Percentiles rank a stretch among this genome's conserved stretches.
Evolutionary conservation across 2,797 vertebrate genomes (phyloP).

Genomic region (Acrossocheilus fasciatus): DNA sequence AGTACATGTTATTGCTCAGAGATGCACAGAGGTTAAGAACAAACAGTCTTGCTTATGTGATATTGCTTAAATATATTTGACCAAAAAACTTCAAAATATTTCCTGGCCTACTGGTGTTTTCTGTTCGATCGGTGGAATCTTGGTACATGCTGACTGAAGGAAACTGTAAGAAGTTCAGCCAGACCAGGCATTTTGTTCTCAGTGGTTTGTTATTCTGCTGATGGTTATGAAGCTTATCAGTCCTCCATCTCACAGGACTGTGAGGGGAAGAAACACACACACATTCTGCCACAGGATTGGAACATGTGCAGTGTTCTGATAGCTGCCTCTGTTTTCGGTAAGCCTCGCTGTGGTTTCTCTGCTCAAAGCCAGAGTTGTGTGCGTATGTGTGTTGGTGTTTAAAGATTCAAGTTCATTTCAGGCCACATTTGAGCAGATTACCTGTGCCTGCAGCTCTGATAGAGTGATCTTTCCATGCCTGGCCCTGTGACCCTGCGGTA

Average conservation of each 20-base stretch:
- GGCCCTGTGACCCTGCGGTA: neutral
- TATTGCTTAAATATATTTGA: neutral
- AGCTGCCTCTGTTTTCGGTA: slow-evolving; percentile 35
- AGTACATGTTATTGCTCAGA: neutral
- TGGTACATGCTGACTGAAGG: slow-evolving; percentile 6
- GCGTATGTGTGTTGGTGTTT: slow-evolving; percentile 21
- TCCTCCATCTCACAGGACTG: slow-evolving; percentile 25
- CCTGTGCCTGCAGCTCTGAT: slow-evolving; percentile 9
- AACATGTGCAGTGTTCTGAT: slow-evolving; percentile 46
- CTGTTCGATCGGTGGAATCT: neutral
- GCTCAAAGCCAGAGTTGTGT: slow-evolving; percentile 18
- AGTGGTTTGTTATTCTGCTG: slow-evolving; percentile 36
- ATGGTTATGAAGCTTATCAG: slow-evolving; percentile 41
- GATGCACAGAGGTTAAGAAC: neutral
- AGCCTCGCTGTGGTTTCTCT: slow-evolving; percentile 18
- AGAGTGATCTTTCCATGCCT: slow-evolving; percentile 36
- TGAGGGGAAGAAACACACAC: slow-evolving; percentile 26
- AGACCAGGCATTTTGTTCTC: slow-evolving; percentile 22
- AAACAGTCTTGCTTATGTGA: neutral
- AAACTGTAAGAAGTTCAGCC: neutral
- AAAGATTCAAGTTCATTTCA: slow-evolving; percentile 34
- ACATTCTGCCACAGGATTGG: slow-evolving; percentile 6
- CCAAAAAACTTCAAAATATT: neutral
- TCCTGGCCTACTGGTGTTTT: neutral
- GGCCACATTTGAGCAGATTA: slow-evolving; percentile 40